Evolutionary conservation across 1,140 invertebrate species (phyloP).

Genomic region (Bombus sibiricus): DNA sequence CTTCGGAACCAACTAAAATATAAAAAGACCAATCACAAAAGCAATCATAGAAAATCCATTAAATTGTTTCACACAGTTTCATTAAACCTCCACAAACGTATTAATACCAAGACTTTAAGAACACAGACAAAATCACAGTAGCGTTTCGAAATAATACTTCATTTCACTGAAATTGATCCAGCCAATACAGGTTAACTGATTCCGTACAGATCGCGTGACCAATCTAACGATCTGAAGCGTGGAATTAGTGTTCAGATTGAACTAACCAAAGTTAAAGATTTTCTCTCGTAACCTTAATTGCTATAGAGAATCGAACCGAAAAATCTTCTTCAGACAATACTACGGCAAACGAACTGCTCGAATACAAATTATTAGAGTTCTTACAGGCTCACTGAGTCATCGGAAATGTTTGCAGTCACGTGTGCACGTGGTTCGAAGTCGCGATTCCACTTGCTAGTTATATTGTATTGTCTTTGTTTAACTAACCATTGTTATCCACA

Average conservation of each 20-base stretch:
- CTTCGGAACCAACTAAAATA: neutral
- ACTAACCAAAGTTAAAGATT: neutral
- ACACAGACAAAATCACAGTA: neutral
- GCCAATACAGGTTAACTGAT: neutral
- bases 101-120: neutral
- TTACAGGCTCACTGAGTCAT: constrained; percentile 18
- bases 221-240: neutral
- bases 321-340: neutral
- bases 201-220: neutral
- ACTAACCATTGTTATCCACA: neutral
- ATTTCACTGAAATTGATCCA: neutral
- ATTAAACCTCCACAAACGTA: neutral
- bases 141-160: neutral
- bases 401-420: neutral
- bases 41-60: neutral
- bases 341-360: neutral
- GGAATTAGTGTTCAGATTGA: neutral
- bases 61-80: neutral
- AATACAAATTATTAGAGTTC: no score
- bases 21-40: neutral
- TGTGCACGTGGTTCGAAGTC: neutral
- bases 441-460: neutral
- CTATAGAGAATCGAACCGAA: neutral
- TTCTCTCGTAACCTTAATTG: neutral
- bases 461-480: neutral